Conservation (phyloP, 2,888 invertebrate species). For the Dexiosoma caninum region DNA sequence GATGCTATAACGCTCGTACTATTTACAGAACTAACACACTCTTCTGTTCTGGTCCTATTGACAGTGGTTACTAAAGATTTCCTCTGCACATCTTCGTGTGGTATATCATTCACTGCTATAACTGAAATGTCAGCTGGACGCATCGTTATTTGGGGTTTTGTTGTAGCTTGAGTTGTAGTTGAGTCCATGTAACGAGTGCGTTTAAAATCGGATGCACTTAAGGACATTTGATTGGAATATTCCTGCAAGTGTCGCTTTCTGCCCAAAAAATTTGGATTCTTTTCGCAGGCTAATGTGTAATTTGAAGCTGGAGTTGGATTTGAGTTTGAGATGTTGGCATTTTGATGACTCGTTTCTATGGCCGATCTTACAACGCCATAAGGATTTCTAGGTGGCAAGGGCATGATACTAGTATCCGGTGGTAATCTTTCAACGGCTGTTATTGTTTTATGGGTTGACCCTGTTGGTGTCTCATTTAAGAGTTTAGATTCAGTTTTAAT, state of each 20-base stretch:
- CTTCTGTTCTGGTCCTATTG: constrained; percentile 21
- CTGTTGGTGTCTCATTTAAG: constrained; percentile 10
- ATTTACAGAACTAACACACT: constrained; percentile 4
- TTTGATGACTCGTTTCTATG: constrained; percentile 38
- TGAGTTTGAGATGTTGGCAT: constrained; percentile 24
- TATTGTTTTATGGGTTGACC: constrained; percentile 49
- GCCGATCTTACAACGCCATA: constrained; percentile 37
- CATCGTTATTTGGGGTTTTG: constrained; percentile 53
- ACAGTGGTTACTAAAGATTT: not conserved
- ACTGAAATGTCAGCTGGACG: constrained; percentile 68
- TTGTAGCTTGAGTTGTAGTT: too few relatives aligned
- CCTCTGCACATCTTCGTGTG: constrained; percentile 30
- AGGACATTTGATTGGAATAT: constrained; percentile 65
- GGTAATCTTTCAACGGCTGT: constrained; percentile 65
- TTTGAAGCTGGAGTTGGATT: constrained; percentile 15
- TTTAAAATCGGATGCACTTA: constrained; percentile 64
- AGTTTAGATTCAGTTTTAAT: constrained; percentile 60
- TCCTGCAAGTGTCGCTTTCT: constrained; percentile 73
- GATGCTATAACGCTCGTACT: constrained; percentile 37
- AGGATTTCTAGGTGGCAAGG: constrained; percentile 54
- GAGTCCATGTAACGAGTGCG: constrained; percentile 63
- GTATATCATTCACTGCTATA: constrained; percentile 68
- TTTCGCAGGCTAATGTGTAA: constrained; percentile 52
- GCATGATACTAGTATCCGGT: constrained; percentile 68
- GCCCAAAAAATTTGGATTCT: constrained; percentile 72